phyloP scores from a whole-genome alignment of 1,140 invertebrate genomes.

The Fopius arisanus region DNA sequence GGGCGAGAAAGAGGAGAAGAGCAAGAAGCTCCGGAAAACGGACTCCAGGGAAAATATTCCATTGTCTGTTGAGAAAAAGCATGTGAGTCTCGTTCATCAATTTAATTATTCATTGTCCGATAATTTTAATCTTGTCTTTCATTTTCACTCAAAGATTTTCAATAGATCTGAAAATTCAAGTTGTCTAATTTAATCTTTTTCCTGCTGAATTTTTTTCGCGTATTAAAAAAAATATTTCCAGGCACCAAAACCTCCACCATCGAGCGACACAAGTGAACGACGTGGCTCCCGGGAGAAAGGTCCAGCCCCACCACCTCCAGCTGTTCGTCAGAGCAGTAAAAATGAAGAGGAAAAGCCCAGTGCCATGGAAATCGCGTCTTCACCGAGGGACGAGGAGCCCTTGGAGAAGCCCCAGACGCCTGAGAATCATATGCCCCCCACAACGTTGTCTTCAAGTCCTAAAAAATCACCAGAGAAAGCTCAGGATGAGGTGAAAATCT shows the following conservation, averaged over 20 bases:
- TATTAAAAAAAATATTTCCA: slow-evolving; percentile 40
- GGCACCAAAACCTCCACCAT: slow-evolving; percentile 61
- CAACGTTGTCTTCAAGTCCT: background rate
- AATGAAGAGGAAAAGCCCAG: slow-evolving; percentile 41
- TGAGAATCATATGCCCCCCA: background rate
- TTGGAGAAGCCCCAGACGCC: slow-evolving; percentile 32
- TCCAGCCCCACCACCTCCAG: slow-evolving; percentile 65
- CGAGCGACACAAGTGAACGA: slow-evolving; percentile 52
- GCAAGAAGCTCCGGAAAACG: slow-evolving; percentile 64
- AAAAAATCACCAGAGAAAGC: background rate
- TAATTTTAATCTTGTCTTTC: slow-evolving; percentile 21
- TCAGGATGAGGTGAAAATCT: slow-evolving; percentile 4
- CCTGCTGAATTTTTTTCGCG: too few species aligned
- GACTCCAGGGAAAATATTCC: slow-evolving; percentile 62
- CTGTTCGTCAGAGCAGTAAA: slow-evolving; percentile 53
- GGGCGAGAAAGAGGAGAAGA: slow-evolving; percentile 63
- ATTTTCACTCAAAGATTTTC: background rate
- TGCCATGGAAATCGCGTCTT: background rate
- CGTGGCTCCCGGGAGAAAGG: slow-evolving; percentile 65
- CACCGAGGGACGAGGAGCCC: background rate
- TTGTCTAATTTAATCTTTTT: slow-evolving; percentile 27
- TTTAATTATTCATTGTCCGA: background rate
- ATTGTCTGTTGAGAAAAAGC: slow-evolving; percentile 64
- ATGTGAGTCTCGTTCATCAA: slow-evolving; percentile 47
- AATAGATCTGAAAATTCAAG: background rate